Evolutionary conservation across 2,113 vertebrate genomes (phyloP).

Genomic region (Anhinga anhinga): DNA sequence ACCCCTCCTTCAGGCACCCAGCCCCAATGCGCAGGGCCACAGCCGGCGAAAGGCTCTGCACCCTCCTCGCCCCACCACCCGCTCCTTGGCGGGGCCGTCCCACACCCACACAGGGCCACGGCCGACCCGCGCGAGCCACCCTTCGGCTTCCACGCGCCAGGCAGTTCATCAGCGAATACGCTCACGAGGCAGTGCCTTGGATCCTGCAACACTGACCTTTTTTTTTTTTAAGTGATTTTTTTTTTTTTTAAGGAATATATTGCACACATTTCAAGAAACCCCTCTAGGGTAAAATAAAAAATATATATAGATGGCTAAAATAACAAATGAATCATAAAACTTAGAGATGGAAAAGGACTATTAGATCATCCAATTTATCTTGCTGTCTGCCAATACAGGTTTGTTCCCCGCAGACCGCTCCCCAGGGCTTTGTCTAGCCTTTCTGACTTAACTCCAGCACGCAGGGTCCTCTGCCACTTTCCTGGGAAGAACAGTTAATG

Average conservation of each 20-base stretch:
- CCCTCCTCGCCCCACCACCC: neutral
- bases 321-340: slow-evolving; percentile 71
- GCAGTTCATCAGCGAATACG: accelerated
- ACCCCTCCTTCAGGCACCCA: neutral
- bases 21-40: accelerated
- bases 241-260: slow-evolving; percentile 19
- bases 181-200: neutral
- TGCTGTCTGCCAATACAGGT: slow-evolving; percentile 53
- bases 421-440: slow-evolving; percentile 46
- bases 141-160: accelerated
- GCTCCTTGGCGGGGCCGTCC: neutral
- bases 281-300: slow-evolving; percentile 69
- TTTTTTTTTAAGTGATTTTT: neutral
- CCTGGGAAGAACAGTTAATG: neutral
- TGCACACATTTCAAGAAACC: slow-evolving; percentile 52
- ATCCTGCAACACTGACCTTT: neutral
- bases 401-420: slow-evolving; percentile 9
- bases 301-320: slow-evolving; percentile 64
- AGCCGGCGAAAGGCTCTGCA: accelerated
- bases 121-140: neutral
- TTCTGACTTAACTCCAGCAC: neutral
- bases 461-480: neutral
- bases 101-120: neutral
- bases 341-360: slow-evolving; percentile 57
- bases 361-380: slow-evolving; percentile 66